These are phyloP conservation scores for Myzus persicae DNA, from an alignment of 1,140 invertebrate species.

Conservation along the genomic window DNA sequence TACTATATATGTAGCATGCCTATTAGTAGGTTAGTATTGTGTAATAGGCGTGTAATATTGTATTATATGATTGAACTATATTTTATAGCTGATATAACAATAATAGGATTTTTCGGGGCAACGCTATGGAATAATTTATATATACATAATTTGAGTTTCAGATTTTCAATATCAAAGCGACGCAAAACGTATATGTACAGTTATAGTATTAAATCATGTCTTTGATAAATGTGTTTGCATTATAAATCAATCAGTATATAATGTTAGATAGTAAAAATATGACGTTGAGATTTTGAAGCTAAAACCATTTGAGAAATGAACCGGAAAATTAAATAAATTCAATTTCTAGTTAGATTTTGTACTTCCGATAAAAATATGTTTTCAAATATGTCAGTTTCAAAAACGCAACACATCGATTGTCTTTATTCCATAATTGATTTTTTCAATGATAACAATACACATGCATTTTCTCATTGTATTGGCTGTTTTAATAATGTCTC, in stretches of 20 bases:
- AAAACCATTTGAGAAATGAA: background rate
- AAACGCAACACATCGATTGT: slow-evolving; percentile 4
- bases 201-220: background rate
- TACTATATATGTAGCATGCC: too few relatives aligned
- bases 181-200: too few relatives aligned
- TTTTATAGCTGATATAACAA: too few relatives aligned
- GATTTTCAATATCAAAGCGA: too few relatives aligned
- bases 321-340: slow-evolving; percentile 28
- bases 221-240: background rate
- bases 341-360: slow-evolving; percentile 22
- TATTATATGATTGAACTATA: too few relatives aligned
- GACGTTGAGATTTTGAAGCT: background rate
- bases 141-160: too few relatives aligned
- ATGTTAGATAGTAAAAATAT: slow-evolving; percentile 7
- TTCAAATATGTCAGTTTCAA: slow-evolving; percentile 10
- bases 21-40: too few relatives aligned
- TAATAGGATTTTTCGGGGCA: too few relatives aligned
- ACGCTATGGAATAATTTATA: too few relatives aligned
- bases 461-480: slow-evolving; percentile 1
- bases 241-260: background rate
- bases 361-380: background rate
- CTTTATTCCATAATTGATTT: background rate
- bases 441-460: background rate
- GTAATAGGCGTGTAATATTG: too few relatives aligned
- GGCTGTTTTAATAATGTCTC: background rate